Evolutionary conservation across 2,797 vertebrate genomes (phyloP).

Genomic region (Molossus molossus): DNA sequence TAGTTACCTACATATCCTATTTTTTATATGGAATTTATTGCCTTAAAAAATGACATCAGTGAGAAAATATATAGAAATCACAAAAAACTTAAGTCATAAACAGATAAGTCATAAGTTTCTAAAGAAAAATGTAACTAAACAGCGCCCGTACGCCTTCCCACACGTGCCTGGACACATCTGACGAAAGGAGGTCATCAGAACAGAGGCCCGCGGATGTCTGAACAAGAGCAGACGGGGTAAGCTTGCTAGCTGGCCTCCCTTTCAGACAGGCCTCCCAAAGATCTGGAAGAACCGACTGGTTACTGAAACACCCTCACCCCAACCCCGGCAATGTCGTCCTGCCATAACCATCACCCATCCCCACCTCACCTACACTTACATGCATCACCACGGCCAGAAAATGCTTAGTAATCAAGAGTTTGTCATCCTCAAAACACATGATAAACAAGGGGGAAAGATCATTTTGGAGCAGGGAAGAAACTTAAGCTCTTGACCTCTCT

Average conservation of each 20-base stretch:
- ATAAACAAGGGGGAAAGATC: not conserved
- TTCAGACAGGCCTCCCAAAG: not conserved
- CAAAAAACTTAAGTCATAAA: slow-evolving; percentile 5
- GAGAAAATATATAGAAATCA: slow-evolving; percentile 55
- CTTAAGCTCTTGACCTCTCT: not conserved
- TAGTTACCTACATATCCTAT: not conserved
- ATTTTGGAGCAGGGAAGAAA: not conserved
- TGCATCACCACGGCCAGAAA: not conserved
- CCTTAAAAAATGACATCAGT: not conserved
- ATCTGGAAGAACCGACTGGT: not conserved
- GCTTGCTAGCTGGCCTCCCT: not conserved
- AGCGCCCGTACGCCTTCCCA: not conserved
- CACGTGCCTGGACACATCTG: not conserved
- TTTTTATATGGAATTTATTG: not conserved
- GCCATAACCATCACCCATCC: not conserved
- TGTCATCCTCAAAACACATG: not conserved
- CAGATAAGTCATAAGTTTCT: not conserved
- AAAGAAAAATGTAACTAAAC: not conserved
- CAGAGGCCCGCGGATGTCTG: not conserved
- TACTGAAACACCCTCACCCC: not conserved
- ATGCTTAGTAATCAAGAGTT: not conserved
- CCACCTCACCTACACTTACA: not conserved
- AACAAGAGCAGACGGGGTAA: not conserved
- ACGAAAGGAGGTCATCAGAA: not conserved
- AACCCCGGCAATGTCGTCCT: not conserved